Percentiles rank a stretch among this genome's conserved stretches.
phyloP scores from a whole-genome alignment of 2,797 vertebrate species.

The Pangasius mekongensis region DNA sequence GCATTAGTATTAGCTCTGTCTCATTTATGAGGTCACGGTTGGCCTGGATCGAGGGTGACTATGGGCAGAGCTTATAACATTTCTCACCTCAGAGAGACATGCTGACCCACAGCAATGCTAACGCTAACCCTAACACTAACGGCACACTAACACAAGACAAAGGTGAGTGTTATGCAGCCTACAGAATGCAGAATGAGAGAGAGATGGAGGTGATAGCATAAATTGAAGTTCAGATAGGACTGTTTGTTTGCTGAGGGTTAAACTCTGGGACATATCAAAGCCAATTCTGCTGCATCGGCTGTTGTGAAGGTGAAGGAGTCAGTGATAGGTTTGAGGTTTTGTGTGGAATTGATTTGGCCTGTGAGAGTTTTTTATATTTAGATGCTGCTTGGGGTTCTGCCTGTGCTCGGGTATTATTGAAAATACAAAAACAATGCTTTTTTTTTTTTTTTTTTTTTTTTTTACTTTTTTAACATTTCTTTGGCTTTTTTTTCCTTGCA shows the following conservation, averaged over 20 bases:
- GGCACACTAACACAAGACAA: slow-evolving; percentile 68
- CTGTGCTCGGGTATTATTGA: background rate
- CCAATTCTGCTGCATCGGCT: background rate
- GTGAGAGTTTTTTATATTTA: background rate
- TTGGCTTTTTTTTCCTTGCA: background rate
- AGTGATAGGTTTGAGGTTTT: background rate
- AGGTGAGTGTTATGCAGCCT: slow-evolving; percentile 76
- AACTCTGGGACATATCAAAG: background rate
- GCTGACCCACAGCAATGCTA: slow-evolving; percentile 70
- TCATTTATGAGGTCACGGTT: slow-evolving; percentile 61
- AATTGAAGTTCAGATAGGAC: background rate
- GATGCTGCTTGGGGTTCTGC: background rate
- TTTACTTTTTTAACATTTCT: background rate
- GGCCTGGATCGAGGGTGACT: slow-evolving; percentile 68
- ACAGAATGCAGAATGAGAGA: background rate
- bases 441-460: background rate
- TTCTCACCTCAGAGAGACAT: slow-evolving; percentile 71
- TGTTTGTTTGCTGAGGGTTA: background rate
- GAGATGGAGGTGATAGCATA: background rate
- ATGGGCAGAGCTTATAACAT: slow-evolving; percentile 62
- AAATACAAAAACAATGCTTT: too few relatives aligned
- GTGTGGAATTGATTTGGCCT: background rate
- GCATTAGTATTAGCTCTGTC: slow-evolving; percentile 33
- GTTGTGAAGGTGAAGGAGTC: background rate
- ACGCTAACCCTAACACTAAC: slow-evolving; percentile 63